These are phyloP conservation scores for Ptychodera flava DNA, from an alignment of 35 echinoderm and acorn worm species.

Conservation along the genomic window DNA sequence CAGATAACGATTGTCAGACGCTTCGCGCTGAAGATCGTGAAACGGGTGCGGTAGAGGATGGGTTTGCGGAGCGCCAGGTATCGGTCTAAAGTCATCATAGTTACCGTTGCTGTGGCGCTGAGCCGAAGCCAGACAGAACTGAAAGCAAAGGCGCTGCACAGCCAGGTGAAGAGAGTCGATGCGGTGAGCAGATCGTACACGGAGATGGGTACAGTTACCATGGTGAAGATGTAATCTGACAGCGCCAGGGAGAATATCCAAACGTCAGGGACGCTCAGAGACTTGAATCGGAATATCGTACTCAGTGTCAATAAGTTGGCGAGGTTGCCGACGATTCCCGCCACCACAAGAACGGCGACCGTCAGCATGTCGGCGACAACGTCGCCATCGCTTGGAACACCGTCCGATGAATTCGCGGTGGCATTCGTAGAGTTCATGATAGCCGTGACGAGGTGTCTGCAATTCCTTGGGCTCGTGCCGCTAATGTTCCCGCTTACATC, in stretches of 20 bases:
- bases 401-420: too few relatives aligned
- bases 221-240: constrained; percentile 24
- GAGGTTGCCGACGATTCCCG: constrained; percentile 38
- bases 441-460: too few relatives aligned
- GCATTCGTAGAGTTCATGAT: too few relatives aligned
- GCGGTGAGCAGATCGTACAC: constrained; percentile 29
- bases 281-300: constrained; percentile 25
- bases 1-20: not conserved
- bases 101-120: constrained; percentile 18
- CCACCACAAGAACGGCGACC: constrained; percentile 22
- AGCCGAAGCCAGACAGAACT: constrained; percentile 24
- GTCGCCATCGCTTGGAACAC: too few relatives aligned
- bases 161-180: not conserved
- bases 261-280: constrained; percentile 39
- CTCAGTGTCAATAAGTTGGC: constrained; percentile 33
- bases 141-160: constrained; percentile 23
- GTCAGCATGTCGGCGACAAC: not conserved
- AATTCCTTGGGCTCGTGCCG: too few relatives aligned
- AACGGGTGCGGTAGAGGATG: constrained; percentile 43
- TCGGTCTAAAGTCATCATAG: constrained; percentile 46
- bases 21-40: constrained; percentile 23
- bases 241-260: constrained; percentile 39
- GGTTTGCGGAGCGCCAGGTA: constrained; percentile 54
- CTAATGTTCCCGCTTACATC: too few relatives aligned
- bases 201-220: constrained; percentile 15